Conservation (phyloP, 2,797 vertebrate species). For the Poecilia wingei region DNA sequence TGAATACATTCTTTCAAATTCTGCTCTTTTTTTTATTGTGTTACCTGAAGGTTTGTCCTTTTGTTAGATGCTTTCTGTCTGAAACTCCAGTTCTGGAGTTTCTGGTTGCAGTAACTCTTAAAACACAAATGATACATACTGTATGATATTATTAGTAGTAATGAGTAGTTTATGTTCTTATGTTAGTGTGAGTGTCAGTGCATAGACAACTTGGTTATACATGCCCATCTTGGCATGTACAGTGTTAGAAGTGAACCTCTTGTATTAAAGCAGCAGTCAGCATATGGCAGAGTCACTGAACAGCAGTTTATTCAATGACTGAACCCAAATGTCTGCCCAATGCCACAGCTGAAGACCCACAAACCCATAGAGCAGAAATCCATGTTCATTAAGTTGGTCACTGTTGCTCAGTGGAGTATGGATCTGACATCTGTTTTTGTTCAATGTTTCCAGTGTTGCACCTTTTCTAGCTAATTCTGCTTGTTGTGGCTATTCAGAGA, state of each 20-base stretch:
- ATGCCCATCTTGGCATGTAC: neutral
- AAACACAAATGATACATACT: neutral
- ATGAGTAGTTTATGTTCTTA: neutral
- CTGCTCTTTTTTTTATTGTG: neutral
- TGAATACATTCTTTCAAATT: neutral
- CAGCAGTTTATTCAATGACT: slow-evolving; percentile 3
- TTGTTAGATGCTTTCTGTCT: neutral
- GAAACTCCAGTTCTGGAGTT: neutral
- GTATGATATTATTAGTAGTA: neutral
- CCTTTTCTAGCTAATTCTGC: neutral
- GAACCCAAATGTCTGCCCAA: neutral
- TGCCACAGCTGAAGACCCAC: slow-evolving; percentile 5
- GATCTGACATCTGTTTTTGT: neutral
- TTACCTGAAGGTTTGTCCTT: neutral
- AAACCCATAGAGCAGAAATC: slow-evolving; percentile 1
- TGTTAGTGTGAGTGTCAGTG: neutral
- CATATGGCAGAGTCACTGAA: slow-evolving; percentile 2
- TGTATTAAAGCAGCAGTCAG: neutral
- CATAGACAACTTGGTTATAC: neutral
- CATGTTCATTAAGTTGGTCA: neutral
- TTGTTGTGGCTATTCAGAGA: neutral
- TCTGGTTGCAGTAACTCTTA: neutral
- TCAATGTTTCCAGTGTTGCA: neutral
- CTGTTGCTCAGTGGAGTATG: neutral
- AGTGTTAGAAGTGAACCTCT: neutral